These are phyloP conservation scores for Leucopsar rothschildi DNA, from an alignment of 2,113 vertebrate genomes.

Conservation along the genomic window DNA sequence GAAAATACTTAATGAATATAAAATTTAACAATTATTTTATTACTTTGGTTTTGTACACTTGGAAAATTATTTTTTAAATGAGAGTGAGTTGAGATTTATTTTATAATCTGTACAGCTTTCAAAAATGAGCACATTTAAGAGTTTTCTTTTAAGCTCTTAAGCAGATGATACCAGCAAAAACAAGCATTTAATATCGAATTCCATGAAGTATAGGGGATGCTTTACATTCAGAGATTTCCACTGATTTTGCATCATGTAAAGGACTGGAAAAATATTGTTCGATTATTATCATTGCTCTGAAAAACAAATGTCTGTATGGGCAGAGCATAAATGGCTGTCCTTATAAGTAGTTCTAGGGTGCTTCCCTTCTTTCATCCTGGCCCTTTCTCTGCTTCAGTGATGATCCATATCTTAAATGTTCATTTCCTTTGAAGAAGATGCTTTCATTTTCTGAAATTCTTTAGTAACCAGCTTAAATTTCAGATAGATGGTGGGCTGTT, in stretches of 20 bases:
- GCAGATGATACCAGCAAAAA: not conserved
- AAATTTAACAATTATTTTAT: not conserved
- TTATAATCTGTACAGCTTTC: not conserved
- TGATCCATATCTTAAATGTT: not conserved
- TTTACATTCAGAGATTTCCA: not conserved
- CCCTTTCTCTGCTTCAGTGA: not conserved
- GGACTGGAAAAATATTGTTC: not conserved
- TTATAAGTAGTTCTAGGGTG: not conserved
- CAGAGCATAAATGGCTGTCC: not conserved
- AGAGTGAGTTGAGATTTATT: not conserved
- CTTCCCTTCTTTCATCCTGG: not conserved
- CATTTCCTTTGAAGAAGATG: not conserved
- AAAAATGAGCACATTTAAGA: not conserved
- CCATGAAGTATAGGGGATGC: not conserved
- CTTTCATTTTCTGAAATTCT: not conserved
- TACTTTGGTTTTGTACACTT: not conserved
- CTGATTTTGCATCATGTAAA: not conserved
- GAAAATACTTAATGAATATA: not conserved
- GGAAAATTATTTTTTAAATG: not conserved
- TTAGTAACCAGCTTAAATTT: not conserved
- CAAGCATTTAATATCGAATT: not conserved
- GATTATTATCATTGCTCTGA: not conserved
- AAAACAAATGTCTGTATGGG: not conserved
- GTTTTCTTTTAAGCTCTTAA: not conserved
- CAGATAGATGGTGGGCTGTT: not conserved